A percentile compares a stretch with the other conserved stretches of the same genome.
phyloP scores from a whole-genome alignment of 2,888 invertebrate species.

The Rhopalosiphum nymphaeae region DNA sequence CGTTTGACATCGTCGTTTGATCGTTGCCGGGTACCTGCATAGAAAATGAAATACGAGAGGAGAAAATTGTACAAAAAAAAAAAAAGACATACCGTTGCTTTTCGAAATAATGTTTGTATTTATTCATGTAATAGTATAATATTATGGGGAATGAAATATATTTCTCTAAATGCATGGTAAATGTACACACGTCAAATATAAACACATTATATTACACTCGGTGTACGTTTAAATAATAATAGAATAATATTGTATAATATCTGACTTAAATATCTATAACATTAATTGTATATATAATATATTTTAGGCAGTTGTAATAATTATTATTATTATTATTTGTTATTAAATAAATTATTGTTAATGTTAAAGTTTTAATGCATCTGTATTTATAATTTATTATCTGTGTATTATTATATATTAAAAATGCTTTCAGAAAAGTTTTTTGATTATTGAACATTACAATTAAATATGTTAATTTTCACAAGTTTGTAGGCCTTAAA shows the following conservation, averaged over 20 bases:
- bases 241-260: neutral
- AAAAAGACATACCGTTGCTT: neutral
- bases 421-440: neutral
- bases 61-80: neutral
- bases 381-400: neutral
- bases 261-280: conserved; percentile 29
- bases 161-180: conserved; percentile 26
- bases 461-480: neutral
- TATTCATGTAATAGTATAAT: conserved; percentile 18
- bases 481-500: neutral
- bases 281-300: conserved; percentile 16
- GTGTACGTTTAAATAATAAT: conserved; percentile 6
- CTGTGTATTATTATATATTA: neutral
- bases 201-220: neutral
- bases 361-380: neutral
- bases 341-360: neutral
- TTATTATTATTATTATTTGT: neutral
- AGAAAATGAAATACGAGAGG: neutral
- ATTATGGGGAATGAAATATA: conserved; percentile 14
- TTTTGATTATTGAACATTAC: conserved; percentile 11
- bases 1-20: neutral
- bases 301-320: conserved; percentile 11
- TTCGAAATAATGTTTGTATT: conserved; percentile 16
- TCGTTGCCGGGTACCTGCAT: neutral
- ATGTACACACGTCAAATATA: neutral